Percentiles rank a stretch among this genome's conserved stretches.
Evolutionary conservation across 2,888 invertebrate genomes (phyloP).

Genomic region (Ophion obscuratus): DNA sequence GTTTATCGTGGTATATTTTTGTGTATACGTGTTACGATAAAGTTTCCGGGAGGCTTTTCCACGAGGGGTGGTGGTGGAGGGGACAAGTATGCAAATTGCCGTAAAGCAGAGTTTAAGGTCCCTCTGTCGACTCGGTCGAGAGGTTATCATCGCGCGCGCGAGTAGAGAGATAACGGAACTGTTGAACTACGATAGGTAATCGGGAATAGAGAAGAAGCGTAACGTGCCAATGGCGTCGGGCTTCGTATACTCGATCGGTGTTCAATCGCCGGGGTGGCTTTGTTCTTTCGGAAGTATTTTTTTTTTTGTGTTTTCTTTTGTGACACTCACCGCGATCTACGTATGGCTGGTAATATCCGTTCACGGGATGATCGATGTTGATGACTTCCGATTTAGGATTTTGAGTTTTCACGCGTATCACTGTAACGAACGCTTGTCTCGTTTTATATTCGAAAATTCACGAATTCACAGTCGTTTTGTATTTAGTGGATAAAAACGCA

Average conservation of each 20-base stretch:
- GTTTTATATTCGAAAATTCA: not conserved
- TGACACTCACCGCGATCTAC: conserved; percentile 44
- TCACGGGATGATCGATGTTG: not conserved
- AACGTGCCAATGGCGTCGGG: conserved; percentile 69
- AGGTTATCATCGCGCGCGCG: conserved; percentile 69
- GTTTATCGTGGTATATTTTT: too few species aligned
- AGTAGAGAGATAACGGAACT: conserved; percentile 74
- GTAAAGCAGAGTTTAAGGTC: too few species aligned
- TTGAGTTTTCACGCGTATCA: too few species aligned
- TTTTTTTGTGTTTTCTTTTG: not conserved
- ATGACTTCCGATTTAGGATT: too few species aligned
- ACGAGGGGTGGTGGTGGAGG: too few species aligned
- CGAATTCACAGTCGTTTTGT: conserved; percentile 5
- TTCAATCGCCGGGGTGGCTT: conserved; percentile 56
- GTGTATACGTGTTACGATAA: too few species aligned
- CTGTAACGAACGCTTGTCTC: not conserved
- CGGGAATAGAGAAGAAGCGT: conserved; percentile 15
- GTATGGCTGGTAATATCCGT: not conserved
- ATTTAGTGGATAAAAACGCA: not conserved
- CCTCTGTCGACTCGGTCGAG: not conserved
- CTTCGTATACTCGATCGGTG: conserved; percentile 60
- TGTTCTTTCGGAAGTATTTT: conserved; percentile 12
- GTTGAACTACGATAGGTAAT: conserved; percentile 48
- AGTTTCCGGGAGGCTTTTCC: too few species aligned
- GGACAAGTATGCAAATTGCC: too few species aligned